Evolutionary conservation across 2,113 vertebrate genomes (phyloP).

Genomic region (Callochromis pleurospilus): DNA sequence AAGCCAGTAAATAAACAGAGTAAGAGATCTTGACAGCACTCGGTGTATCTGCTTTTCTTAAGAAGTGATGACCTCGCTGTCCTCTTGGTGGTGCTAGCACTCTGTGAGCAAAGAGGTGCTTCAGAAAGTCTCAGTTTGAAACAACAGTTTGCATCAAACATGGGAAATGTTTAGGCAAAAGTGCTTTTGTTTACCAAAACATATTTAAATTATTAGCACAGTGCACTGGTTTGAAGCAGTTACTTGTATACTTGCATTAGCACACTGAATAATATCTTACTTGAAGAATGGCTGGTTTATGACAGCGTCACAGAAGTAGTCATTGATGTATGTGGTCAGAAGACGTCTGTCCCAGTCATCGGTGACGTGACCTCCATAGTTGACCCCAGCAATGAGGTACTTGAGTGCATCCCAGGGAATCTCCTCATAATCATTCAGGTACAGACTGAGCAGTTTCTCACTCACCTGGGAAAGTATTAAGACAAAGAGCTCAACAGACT

Average conservation of each 20-base stretch:
- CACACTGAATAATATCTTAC: conserved; percentile 48
- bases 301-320: conserved; percentile 80
- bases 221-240: neutral
- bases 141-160: neutral
- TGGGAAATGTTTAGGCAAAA: neutral
- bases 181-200: neutral
- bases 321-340: conserved; percentile 83
- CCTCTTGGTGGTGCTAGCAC: conserved; percentile 42
- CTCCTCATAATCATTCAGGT: conserved; percentile 82
- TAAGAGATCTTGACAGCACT: neutral
- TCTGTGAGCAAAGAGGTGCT: neutral
- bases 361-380: conserved; percentile 85
- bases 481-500: neutral
- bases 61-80: neutral
- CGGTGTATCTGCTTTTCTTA: neutral
- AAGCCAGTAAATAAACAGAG: neutral
- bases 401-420: conserved; percentile 87
- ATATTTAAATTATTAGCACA: neutral
- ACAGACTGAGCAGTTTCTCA: conserved; percentile 81
- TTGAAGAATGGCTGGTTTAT: conserved; percentile 69
- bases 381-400: conserved; percentile 82
- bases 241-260: neutral
- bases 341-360: conserved; percentile 87
- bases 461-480: conserved; percentile 66
- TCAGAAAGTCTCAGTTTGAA: neutral